Evolutionary conservation across 2,888 invertebrate genomes (phyloP).

Genomic region (Phytoseiulus persimilis): DNA sequence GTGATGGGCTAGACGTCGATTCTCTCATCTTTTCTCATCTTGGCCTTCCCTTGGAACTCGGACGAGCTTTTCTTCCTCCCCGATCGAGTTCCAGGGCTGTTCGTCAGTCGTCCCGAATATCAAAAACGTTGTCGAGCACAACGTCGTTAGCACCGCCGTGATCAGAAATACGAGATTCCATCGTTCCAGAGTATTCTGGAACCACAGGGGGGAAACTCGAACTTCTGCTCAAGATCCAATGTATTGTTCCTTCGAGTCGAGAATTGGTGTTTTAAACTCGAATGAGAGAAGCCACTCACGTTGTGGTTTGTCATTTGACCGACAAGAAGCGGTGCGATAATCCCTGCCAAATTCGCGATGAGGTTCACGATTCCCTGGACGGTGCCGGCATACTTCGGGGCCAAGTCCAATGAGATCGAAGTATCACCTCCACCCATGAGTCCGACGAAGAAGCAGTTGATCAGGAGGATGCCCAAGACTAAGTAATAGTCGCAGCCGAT

Average conservation of each 20-base stretch:
- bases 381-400: not conserved
- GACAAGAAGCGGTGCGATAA: not conserved
- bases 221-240: not conserved
- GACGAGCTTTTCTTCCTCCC: not conserved
- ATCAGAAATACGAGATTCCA: conserved; percentile 13
- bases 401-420: not conserved
- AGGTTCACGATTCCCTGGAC: conserved; percentile 8
- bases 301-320: not conserved
- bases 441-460: conserved; percentile 8
- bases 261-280: too few species aligned
- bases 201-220: not conserved
- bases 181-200: conserved; percentile 7
- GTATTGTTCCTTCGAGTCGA: too few species aligned
- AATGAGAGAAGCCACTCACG: not conserved
- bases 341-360: not conserved
- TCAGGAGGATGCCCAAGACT: not conserved
- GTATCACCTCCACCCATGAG: conserved; percentile 19
- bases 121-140: not conserved
- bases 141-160: not conserved
- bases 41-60: not conserved
- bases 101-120: conserved; percentile 19
- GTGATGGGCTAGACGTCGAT: too few species aligned
- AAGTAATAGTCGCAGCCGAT: conserved; percentile 12
- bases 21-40: not conserved
- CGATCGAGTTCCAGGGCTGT: not conserved